Percentiles rank a stretch among this genome's conserved stretches.
phyloP scores from a whole-genome alignment of 1,140 invertebrate species.

The Zaprionus nigranus region DNA sequence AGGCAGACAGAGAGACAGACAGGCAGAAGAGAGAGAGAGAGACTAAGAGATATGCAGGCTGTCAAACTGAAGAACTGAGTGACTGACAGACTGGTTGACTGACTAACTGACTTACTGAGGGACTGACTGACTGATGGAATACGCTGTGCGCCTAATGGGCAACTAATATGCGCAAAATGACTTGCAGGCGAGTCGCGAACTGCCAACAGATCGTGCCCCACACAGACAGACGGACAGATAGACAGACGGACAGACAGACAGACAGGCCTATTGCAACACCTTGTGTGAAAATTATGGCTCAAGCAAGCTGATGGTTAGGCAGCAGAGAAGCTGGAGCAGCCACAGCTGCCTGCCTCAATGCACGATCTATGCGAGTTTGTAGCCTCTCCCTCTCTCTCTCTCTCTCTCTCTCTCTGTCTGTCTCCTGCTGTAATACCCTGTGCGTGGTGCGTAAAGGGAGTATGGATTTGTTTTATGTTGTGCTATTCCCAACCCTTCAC shows the following conservation, averaged over 20 bases:
- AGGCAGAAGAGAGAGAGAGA: background rate
- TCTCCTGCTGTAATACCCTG: background rate
- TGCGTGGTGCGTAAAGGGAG: background rate
- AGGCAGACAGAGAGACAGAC: too few species aligned
- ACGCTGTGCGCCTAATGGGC: constrained; percentile 75
- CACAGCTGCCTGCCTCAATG: constrained; percentile 32
- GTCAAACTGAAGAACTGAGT: constrained; percentile 28
- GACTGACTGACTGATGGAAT: constrained; percentile 27
- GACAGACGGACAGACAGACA: constrained; percentile 1
- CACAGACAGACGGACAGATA: constrained; percentile 5
- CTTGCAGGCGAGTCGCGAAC: constrained; percentile 77
- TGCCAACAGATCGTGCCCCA: constrained; percentile 52
- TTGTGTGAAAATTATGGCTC: constrained; percentile 52
- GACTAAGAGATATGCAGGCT: constrained; percentile 1
- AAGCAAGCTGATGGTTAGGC: background rate
- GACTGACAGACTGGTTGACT: constrained; percentile 23
- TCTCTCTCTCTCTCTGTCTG: background rate
- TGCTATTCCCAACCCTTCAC: too few species aligned
- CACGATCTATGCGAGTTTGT: constrained; percentile 42
- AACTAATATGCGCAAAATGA: constrained; percentile 82
- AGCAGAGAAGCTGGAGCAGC: background rate
- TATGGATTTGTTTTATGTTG: background rate
- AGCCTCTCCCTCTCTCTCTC: background rate
- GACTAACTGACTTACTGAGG: constrained; percentile 14
- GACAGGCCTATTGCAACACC: constrained; percentile 57